Evolutionary conservation across 2,888 invertebrate genomes (phyloP).

Genomic region (Brachypterus glaber): DNA sequence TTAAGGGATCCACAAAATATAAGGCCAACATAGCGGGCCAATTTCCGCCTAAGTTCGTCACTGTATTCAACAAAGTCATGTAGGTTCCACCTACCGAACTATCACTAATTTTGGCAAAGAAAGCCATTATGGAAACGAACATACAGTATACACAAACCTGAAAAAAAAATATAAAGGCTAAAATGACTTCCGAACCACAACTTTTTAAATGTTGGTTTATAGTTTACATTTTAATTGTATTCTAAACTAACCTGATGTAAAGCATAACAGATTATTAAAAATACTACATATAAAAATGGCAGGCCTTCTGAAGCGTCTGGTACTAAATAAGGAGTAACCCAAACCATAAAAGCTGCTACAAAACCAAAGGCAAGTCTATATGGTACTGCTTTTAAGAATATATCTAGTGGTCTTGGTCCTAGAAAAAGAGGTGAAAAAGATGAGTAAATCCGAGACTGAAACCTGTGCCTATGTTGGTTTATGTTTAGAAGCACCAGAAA

Average conservation of each 20-base stretch:
- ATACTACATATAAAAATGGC: conserved; percentile 65
- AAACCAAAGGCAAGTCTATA: conserved; percentile 78
- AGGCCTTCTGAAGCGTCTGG: conserved; percentile 48
- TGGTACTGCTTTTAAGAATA: conserved; percentile 84
- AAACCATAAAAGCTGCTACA: conserved; percentile 74
- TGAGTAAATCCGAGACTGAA: too few relatives aligned
- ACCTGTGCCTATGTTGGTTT: too few relatives aligned
- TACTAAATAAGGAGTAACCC: conserved; percentile 69
- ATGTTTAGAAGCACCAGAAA: too few relatives aligned
- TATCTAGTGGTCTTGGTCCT: conserved; percentile 79
- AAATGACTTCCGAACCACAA: background rate
- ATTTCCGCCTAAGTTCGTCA: conserved; percentile 94
- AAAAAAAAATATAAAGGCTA: conserved; percentile 27
- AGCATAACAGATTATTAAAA: conserved; percentile 71
- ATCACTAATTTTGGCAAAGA: conserved; percentile 95
- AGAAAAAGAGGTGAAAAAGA: conserved; percentile 40
- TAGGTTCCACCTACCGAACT: conserved; percentile 96
- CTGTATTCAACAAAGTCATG: conserved; percentile 96
- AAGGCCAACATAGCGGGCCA: conserved; percentile 91
- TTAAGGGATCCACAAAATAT: conserved; percentile 84
- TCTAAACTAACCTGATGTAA: conserved; percentile 73
- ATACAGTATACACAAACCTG: conserved; percentile 89
- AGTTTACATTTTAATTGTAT: too few relatives aligned
- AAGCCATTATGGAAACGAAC: conserved; percentile 97
- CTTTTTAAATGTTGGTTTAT: too few relatives aligned